These are phyloP conservation scores for Stegastes partitus DNA, from an alignment of 2,113 vertebrate genomes.

Conservation along the genomic window DNA sequence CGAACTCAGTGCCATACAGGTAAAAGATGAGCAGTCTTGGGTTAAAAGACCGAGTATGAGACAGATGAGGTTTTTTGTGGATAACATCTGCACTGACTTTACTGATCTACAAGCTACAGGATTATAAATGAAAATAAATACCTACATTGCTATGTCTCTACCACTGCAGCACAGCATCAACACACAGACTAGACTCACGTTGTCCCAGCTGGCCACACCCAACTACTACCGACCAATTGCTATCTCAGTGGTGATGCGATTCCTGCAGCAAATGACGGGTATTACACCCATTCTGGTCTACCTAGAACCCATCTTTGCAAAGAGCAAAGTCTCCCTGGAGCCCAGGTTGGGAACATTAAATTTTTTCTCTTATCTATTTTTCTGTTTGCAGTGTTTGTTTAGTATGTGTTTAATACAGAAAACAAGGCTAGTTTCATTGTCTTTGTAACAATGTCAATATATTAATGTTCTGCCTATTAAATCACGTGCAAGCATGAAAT, in stretches of 20 bases:
- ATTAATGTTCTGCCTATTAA: no score
- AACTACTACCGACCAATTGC: constrained; percentile 88
- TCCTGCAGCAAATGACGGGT: constrained; percentile 95
- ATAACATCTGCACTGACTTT: no score
- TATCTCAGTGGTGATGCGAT: constrained; percentile 91
- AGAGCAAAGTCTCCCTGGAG: constrained; percentile 85
- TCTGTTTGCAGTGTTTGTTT: background rate
- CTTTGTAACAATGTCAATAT: no score
- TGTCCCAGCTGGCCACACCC: constrained; percentile 85
- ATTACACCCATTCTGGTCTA: constrained; percentile 93
- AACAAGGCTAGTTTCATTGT: background rate
- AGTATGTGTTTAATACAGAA: background rate
- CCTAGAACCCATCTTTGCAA: constrained; percentile 91
- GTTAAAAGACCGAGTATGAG: no score
- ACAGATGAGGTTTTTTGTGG: no score
- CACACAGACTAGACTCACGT: constrained; percentile 77
- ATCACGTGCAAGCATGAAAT: no score
- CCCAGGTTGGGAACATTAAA: constrained; percentile 30
- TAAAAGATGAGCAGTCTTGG: constrained; percentile 2
- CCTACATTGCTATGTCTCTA: constrained; percentile 22
- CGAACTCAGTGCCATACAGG: constrained; percentile 87
- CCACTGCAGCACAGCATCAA: constrained; percentile 70
- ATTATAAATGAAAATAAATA: background rate
- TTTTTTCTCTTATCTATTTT: background rate
- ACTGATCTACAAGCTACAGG: background rate